Conservation (phyloP, 2,888 invertebrate species). For the Caenorhabditis sinica region DNA sequence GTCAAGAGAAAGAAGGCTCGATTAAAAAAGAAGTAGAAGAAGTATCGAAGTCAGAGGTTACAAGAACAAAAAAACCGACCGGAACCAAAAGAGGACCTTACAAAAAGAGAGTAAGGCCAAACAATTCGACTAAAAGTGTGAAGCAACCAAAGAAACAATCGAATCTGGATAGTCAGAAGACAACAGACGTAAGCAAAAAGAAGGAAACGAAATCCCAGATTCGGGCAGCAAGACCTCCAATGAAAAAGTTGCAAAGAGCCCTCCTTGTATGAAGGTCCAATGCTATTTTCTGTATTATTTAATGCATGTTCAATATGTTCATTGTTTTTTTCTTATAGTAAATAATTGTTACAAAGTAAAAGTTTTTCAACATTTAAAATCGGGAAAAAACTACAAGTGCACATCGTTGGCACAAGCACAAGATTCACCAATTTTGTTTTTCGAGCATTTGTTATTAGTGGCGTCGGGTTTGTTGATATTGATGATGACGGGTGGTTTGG, state of each 20-base stretch:
- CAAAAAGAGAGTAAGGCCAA: too few relatives aligned
- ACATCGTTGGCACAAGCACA: constrained; percentile 60
- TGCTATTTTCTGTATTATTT: neutral
- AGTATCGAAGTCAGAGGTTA: too few relatives aligned
- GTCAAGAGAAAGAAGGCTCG: too few relatives aligned
- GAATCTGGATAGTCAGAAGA: neutral
- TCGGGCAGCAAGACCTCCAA: too few relatives aligned
- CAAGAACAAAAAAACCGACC: too few relatives aligned
- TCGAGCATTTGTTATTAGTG: constrained; percentile 34
- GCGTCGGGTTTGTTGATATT: constrained; percentile 45
- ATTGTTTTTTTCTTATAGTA: neutral
- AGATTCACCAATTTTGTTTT: constrained; percentile 49
- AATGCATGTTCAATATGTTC: neutral
- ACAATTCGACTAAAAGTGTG: too few relatives aligned
- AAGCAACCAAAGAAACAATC: neutral
- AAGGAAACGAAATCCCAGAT: neutral
- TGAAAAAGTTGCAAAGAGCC: neutral
- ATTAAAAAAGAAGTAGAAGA: too few relatives aligned
- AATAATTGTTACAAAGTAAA: neutral
- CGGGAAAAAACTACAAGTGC: constrained; percentile 26
- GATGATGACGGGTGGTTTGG: constrained; percentile 65
- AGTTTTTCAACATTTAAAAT: neutral
- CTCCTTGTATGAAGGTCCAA: neutral
- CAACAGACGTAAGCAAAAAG: too few relatives aligned
- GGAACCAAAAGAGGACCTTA: too few relatives aligned